Base-by-base conservation (phyloP, 2,888 invertebrate genomes). In the Dexiosoma caninum region DNA sequence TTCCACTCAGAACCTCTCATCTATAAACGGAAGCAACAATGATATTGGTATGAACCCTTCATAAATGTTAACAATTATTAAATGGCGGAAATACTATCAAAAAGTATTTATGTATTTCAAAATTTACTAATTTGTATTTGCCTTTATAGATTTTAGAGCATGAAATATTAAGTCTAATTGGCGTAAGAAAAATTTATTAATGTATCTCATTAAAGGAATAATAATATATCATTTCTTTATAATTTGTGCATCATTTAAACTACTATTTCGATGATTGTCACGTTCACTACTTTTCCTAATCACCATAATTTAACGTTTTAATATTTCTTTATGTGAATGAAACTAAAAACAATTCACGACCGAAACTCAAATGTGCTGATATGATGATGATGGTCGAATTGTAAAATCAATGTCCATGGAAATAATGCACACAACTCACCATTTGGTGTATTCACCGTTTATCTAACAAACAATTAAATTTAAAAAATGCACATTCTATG, bases 1-100 rank as follows among this genome's bases (percentile, higher is more conserved):
- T 21, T 95, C 95, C 64, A 95, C 94, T 85, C 93, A 94, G 83
- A 95, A 95, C 89, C 92, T 95, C 84, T 87, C 89, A 44, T 86
- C 86, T 42, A 60, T 83, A 16, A 88, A 88, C 83, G 84, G 85
- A 69, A 87, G 85, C 72, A 85, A 67, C 71, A 89, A 85, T 84
- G 88, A 89, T 84, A 88, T 90, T 83, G 90, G 90, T 90, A 87
- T 84, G 87, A 75, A 35, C 19, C n/a, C n/a, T 19, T 49, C 12
- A 46, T 27, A 27, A 27, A 27, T 27, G 3, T n/a, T n/a, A 51
- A 8, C n/a, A 46, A 44, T 53, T 21, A 37, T 12, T 12, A 21
- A 44, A 27, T 8, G 7, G 30, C 60, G 44, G 44, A 16, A 19
- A n/a, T 23, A 32, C 21, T 16, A 7, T 6, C 9, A 49, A 49